phyloP scores from a whole-genome alignment of 2,113 vertebrate genomes.

The Calyptomena viridis region DNA sequence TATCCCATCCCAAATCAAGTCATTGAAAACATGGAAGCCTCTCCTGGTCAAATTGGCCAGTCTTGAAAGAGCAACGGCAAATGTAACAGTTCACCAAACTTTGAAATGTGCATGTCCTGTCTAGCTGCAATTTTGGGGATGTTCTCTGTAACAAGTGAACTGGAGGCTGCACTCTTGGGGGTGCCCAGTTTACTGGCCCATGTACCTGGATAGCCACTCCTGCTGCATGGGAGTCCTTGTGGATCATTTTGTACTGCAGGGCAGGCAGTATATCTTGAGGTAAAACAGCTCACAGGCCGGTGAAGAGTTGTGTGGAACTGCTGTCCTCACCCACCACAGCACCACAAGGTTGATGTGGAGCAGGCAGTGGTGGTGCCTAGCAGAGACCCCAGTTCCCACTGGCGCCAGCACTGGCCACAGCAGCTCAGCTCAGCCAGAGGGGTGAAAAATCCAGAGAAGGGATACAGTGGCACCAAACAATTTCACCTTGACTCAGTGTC shows the following conservation, averaged over 20 bases:
- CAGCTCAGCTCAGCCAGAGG: background rate
- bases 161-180: accelerated
- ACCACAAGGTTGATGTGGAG: background rate
- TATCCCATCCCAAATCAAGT: background rate
- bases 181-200: too few relatives aligned
- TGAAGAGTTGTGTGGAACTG: accelerated
- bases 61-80: background rate
- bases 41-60: background rate
- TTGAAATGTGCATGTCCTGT: background rate
- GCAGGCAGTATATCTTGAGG: background rate
- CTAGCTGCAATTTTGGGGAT: background rate
- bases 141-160: background rate
- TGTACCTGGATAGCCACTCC: background rate
- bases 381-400: background rate
- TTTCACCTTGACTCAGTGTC: background rate
- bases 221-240: too few relatives aligned
- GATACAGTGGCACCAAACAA: accelerated
- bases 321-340: background rate
- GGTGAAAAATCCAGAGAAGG: background rate
- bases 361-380: background rate
- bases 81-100: background rate
- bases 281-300: background rate
- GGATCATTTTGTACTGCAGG: accelerated
- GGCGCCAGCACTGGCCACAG: background rate
- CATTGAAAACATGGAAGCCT: background rate